Evolutionary conservation across 2,888 invertebrate genomes (phyloP), one percentile per base, ranked within the genome.

Genomic region (Metacarcinus magister): DNA sequence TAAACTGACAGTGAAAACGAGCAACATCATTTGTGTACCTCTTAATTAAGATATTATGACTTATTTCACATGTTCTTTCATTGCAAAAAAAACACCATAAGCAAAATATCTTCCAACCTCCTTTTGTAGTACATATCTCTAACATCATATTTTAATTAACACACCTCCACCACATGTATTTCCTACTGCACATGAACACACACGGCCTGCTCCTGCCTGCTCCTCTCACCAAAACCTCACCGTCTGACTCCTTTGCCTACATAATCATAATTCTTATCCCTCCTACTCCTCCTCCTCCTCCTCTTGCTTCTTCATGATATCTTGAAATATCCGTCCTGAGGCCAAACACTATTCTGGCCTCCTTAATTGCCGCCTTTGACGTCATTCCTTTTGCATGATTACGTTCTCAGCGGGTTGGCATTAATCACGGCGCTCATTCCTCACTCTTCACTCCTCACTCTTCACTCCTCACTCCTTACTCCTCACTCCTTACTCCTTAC

Each of bases 311-410:
- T 87, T 39, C 87, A 13, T 39, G 16, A 87, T 4, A 87, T 87
- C 87, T 32, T 32, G 13, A 87, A 87, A 87, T 87, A 87, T 39
- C n/a, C 87, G 39, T 39, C 39, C 87, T 16, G 39, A 23, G 32
- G 39, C 75, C 75, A 39, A 87, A 39, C 39, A 87, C 39, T 39
- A 87, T 87, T 87, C 8, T 87, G 8, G 39, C 39, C 39, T 39
- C 39, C 10, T 82, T 82, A 82, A 82, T 82, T 82, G 28, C 75
- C 75, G 28, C n/a, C 75, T 82, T n/a, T n/a, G 75, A 82, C 75
- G 28, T 28, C 28, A n/a, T 28, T 82, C 75, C 10, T 82, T 39
- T 39, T 19, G 39, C 87, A 39, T 39, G 39, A 39, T 87, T n/a
- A 87, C 39, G 32, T n/a, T 39, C 87, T 39, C 13, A 32, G 87